These are phyloP conservation scores for Chalcis sispes DNA, from an alignment of 2,888 invertebrate species.

Conservation along the genomic window DNA sequence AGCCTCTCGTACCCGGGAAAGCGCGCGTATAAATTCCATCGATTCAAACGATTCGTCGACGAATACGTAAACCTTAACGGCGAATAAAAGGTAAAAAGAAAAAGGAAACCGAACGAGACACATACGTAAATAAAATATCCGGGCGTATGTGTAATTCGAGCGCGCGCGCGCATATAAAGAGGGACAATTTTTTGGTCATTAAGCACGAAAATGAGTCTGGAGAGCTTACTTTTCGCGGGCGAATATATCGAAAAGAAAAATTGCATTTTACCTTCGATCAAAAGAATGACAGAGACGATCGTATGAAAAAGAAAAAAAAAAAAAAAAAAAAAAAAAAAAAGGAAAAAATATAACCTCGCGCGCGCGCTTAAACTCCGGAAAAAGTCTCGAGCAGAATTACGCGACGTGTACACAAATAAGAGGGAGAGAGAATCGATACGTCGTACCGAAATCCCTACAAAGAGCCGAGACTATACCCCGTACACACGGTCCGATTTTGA, in stretches of 20 bases:
- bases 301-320: slow-evolving; percentile 57
- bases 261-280: slow-evolving; percentile 41
- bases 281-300: slow-evolving; percentile 24
- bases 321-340: slow-evolving; percentile 5
- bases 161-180: not conserved
- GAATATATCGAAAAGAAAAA: slow-evolving; percentile 35
- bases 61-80: slow-evolving; percentile 3
- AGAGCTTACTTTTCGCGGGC: slow-evolving; percentile 16
- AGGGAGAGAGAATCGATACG: slow-evolving; percentile 67
- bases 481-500: slow-evolving; percentile 70
- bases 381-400: slow-evolving; percentile 26
- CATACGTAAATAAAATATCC: not conserved
- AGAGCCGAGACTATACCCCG: slow-evolving; percentile 60
- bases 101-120: not conserved
- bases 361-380: not conserved
- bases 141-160: not conserved
- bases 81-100: slow-evolving; percentile 16
- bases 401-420: slow-evolving; percentile 48
- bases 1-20: slow-evolving; percentile 15
- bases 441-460: slow-evolving; percentile 70
- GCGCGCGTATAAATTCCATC: not conserved
- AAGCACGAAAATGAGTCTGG: slow-evolving; percentile 54
- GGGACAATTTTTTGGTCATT: slow-evolving; percentile 54
- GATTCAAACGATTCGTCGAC: slow-evolving; percentile 6
- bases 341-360: not conserved